Evolutionary conservation across 2,113 vertebrate genomes (phyloP), one percentile per base, ranked within the genome.

Genomic region (Acrocephalus arundinaceus): DNA sequence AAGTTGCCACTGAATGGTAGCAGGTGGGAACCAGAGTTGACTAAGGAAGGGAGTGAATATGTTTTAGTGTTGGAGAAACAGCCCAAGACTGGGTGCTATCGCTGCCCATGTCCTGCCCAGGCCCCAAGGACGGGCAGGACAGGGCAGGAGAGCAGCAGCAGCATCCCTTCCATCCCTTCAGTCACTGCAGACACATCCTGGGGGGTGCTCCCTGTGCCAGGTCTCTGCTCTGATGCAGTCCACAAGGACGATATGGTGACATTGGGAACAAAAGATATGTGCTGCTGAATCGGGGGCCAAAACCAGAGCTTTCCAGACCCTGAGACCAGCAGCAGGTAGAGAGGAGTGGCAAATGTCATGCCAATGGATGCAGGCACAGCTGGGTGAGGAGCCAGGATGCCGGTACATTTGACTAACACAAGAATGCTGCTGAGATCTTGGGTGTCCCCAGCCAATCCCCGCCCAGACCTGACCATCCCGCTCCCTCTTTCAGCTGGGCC

Each of bases 301-400:
- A 94, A 23, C 14, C 83, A 79, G 25, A 59, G 49, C 59, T 39
- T 74, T 61, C 21, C 46, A 51, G 6, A 11, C 33, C 41, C 27
- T 39, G 76, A 77, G 52, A 48, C 16, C 7, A 2, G 41, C 63
- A 73, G 84, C 41, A 45, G 35, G 49, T 22, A 54, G 37, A 79
- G 11, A 24, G 57, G 9, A 80, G 23, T 10, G 1, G 2, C 1
- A 4, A 80, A 30, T 13, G 71, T 51, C 3, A 1, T 11, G 10
- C 31, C 0, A 0, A 33, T 1, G 5, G 82, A 30, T 0, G 2
- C 51, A 54, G 57, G 45, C 28, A 83, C 0, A 0, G 77, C 18
- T 7, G 1, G 27, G 41, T 3, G 1, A 61, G 54, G 9, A 84
- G 54, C 35, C 67, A 55, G 39, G 39, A 41, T 8, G 24, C 67